These are phyloP conservation scores for Drosophila silvestris DNA, from an alignment of 2,888 invertebrate species.

Conservation along the genomic window DNA sequence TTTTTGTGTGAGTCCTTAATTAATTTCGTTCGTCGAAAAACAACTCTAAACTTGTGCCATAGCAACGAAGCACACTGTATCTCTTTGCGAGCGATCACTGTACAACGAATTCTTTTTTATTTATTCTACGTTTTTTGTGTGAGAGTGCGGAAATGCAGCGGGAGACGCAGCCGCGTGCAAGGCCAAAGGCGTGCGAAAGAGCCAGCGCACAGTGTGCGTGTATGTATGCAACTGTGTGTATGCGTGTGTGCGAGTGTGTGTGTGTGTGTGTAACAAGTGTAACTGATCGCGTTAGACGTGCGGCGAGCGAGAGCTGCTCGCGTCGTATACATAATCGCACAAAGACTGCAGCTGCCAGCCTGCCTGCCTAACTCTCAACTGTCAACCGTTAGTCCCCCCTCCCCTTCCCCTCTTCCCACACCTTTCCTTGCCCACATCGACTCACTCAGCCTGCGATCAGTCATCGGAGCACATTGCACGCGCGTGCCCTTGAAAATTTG, in stretches of 20 bases:
- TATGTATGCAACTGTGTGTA: slow-evolving; percentile 9
- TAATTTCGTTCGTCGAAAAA: background rate
- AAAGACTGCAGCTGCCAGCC: slow-evolving; percentile 14
- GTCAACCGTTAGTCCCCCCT: background rate
- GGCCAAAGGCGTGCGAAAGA: slow-evolving; percentile 73
- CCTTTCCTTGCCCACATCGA: background rate
- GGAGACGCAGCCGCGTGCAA: slow-evolving; percentile 62
- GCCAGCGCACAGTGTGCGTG: slow-evolving; percentile 33
- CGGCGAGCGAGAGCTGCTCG: slow-evolving; percentile 26
- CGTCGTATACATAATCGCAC: slow-evolving; percentile 35
- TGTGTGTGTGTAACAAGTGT: slow-evolving; percentile 56
- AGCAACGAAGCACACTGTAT: background rate
- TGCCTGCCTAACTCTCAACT: background rate
- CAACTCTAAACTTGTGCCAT: background rate
- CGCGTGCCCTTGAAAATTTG: slow-evolving; percentile 80
- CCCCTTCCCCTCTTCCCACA: background rate
- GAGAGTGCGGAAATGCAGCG: slow-evolving; percentile 75
- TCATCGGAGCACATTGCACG: slow-evolving; percentile 46
- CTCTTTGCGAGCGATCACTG: background rate
- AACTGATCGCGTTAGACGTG: slow-evolving; percentile 69
- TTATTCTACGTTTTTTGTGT: slow-evolving; percentile 9
- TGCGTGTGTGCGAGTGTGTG: background rate
- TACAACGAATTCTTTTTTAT: slow-evolving; percentile 5
- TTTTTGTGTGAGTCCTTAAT: background rate
- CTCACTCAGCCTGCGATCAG: slow-evolving; percentile 4